A percentile compares a stretch with the other conserved stretches of the same genome.
phyloP scores from a whole-genome alignment of 2,797 vertebrate species.

The Neosilurus mollespiculum region DNA sequence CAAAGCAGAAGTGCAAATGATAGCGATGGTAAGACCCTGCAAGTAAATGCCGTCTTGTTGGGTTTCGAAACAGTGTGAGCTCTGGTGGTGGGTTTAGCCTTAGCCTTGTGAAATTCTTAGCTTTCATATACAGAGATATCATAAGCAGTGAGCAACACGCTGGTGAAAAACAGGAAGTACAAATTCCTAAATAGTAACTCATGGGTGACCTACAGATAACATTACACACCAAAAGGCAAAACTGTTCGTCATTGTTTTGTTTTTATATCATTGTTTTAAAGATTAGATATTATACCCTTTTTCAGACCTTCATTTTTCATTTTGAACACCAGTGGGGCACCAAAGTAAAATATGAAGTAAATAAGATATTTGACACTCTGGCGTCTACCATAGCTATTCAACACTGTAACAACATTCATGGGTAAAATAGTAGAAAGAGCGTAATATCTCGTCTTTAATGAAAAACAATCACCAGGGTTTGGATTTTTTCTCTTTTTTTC shows the following conservation, averaged over 20 bases:
- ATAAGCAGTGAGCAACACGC: not conserved
- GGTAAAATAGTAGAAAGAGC: too few species aligned
- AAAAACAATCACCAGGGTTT: too few species aligned
- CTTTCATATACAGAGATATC: too few species aligned
- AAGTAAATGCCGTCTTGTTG: not conserved
- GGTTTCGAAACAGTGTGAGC: not conserved
- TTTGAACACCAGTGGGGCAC: too few species aligned
- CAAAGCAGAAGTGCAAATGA: constrained; percentile 10
- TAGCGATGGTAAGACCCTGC: constrained; percentile 11
- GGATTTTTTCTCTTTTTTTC: not conserved
- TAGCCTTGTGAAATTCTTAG: not conserved
- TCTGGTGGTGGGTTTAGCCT: not conserved
- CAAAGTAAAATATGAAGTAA: too few species aligned
- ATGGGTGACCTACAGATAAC: not conserved
- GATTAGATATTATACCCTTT: too few species aligned
- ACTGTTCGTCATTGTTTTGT: not conserved
- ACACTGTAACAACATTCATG: too few species aligned
- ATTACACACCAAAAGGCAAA: not conserved
- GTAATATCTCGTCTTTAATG: too few species aligned
- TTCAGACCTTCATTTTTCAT: too few species aligned
- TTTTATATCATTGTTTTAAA: not conserved
- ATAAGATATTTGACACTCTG: too few species aligned
- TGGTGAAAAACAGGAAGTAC: not conserved
- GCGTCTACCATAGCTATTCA: too few species aligned
- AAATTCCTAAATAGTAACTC: not conserved